These are phyloP conservation scores for Sparus aurata DNA, from an alignment of 2,797 vertebrate species.

Conservation along the genomic window DNA sequence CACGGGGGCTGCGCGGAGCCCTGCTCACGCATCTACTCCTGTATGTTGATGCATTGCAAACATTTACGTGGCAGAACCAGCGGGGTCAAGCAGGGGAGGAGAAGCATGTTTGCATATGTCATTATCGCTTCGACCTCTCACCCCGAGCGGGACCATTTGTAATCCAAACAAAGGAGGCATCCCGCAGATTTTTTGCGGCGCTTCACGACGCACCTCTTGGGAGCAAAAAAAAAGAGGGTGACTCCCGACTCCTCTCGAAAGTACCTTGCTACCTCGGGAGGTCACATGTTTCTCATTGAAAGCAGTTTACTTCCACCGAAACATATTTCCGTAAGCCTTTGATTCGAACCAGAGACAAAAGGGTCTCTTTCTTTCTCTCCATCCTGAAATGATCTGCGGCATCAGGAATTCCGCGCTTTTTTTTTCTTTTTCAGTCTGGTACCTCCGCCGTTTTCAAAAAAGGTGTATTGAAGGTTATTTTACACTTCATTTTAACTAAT, in stretches of 20 bases:
- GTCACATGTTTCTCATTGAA: conserved; percentile 86
- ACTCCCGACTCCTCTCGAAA: conserved; percentile 57
- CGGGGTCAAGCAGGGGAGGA: conserved; percentile 67
- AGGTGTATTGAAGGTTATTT: conserved; percentile 78
- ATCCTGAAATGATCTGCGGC: conserved; percentile 77
- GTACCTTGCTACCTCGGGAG: conserved; percentile 70
- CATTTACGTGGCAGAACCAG: conserved; percentile 75
- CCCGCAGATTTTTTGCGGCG: conserved; percentile 56
- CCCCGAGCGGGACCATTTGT: conserved; percentile 73
- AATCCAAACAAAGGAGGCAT: conserved; percentile 78
- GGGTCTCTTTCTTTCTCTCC: conserved; percentile 57
- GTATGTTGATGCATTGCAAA: conserved; percentile 70
- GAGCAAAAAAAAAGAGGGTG: conserved; percentile 43
- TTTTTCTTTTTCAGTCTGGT: conserved; percentile 21
- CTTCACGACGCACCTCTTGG: conserved; percentile 52
- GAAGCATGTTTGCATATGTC: conserved; percentile 79
- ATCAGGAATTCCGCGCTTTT: conserved; percentile 56
- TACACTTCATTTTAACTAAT: conserved; percentile 82
- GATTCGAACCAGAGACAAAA: conserved; percentile 85
- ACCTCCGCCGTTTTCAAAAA: conserved; percentile 59
- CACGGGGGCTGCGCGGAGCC: not conserved
- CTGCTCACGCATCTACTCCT: conserved; percentile 31
- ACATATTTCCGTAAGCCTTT: conserved; percentile 85
- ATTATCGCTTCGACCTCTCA: conserved; percentile 84
- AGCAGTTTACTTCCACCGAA: conserved; percentile 83